Conservation (phyloP, 2,797 vertebrate species). For the Acrocephalus scirpaceus region DNA sequence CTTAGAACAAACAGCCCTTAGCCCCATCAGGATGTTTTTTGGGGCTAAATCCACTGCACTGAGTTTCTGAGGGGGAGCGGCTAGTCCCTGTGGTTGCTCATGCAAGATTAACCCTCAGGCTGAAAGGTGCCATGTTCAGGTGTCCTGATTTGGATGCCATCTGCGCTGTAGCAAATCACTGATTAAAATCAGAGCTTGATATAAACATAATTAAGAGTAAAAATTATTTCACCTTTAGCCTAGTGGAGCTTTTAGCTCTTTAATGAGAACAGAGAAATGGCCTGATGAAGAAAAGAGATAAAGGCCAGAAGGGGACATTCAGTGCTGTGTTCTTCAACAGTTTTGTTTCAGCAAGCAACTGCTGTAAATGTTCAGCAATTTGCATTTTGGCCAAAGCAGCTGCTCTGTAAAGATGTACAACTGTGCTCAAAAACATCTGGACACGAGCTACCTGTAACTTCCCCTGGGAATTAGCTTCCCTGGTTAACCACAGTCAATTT, state of each 20-base stretch:
- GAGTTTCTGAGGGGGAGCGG: fast-evolving
- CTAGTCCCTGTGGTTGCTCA: fast-evolving
- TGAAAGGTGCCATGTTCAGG: background rate
- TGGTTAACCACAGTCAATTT: background rate
- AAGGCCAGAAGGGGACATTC: background rate
- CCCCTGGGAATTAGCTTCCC: background rate
- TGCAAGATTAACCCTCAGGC: background rate
- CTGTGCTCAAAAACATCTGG: background rate
- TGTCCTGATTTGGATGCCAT: background rate
- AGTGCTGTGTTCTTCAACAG: background rate
- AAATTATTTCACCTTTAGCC: background rate
- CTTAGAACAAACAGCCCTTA: background rate
- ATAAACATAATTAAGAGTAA: background rate
- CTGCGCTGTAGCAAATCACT: background rate
- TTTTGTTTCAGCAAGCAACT: background rate
- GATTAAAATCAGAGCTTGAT: background rate
- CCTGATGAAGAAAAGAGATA: background rate
- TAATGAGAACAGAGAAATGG: background rate
- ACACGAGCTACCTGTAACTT: background rate
- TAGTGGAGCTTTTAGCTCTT: background rate
- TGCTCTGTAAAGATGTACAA: background rate
- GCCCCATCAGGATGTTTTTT: background rate
- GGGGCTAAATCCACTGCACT: background rate
- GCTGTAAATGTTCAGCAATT: background rate
- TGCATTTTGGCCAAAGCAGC: background rate